phyloP scores from a whole-genome alignment of 2,113 vertebrate genomes.

The Mugil cephalus region DNA sequence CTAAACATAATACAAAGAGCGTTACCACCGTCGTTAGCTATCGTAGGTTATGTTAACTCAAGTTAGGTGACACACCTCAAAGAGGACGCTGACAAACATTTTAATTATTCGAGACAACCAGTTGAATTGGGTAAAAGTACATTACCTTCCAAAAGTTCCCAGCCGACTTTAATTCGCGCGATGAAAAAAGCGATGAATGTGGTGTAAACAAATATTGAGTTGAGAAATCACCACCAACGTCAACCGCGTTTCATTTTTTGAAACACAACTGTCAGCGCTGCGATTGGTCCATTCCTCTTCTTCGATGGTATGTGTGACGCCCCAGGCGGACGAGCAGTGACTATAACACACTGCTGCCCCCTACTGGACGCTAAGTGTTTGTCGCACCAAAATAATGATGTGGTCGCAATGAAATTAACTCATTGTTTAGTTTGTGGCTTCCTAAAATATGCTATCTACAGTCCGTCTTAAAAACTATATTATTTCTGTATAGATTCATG shows the following conservation, averaged over 20 bases:
- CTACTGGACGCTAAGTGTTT: neutral
- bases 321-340: fast-evolving
- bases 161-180: neutral
- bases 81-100: neutral
- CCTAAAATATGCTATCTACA: neutral
- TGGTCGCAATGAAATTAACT: neutral
- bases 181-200: neutral
- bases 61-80: neutral
- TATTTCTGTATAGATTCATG: neutral
- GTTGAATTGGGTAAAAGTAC: neutral
- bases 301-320: constrained; percentile 20
- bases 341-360: neutral
- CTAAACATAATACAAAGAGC: neutral
- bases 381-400: neutral
- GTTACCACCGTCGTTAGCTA: neutral
- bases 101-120: fast-evolving
- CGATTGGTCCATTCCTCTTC: constrained; percentile 71
- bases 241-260: constrained; percentile 80
- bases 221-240: constrained; percentile 3
- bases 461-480: neutral
- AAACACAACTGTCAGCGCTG: constrained; percentile 50
- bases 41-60: neutral
- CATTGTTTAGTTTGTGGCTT: neutral
- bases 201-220: constrained; percentile 12
- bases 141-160: constrained; percentile 31